A percentile compares a stretch with the other conserved stretches of the same genome.
These are phyloP conservation scores for Microplitis deprimator DNA, from an alignment of 2,888 invertebrate species.

Conservation along the genomic window DNA sequence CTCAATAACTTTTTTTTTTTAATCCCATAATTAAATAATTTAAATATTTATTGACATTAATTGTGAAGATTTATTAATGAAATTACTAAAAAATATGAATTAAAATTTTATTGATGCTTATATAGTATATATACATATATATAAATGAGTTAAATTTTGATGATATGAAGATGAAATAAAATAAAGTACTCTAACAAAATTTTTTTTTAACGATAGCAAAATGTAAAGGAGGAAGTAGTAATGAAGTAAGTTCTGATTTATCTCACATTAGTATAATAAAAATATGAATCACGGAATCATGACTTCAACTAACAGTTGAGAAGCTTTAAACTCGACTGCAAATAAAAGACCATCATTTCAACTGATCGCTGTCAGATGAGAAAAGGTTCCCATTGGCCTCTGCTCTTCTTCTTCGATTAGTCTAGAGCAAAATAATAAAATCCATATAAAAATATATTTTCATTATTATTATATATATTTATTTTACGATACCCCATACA, in stretches of 20 bases:
- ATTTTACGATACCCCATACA: too few species aligned
- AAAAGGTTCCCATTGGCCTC: conserved; percentile 51
- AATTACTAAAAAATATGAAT: too few species aligned
- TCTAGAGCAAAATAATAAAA: conserved; percentile 38
- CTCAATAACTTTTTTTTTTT: too few species aligned
- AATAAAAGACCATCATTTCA: conserved; percentile 48
- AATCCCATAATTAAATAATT: too few species aligned
- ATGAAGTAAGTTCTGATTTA: conserved; percentile 21
- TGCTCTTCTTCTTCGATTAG: conserved; percentile 50
- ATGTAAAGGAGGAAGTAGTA: conserved; percentile 6
- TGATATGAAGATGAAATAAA: background rate
- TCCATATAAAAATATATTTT: conserved; percentile 13
- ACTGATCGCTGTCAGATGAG: conserved; percentile 55
- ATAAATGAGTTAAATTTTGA: background rate
- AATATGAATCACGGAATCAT: conserved; percentile 53
- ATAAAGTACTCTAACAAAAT: background rate
- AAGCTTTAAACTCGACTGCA: conserved; percentile 49
- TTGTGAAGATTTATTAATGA: too few species aligned
- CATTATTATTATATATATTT: background rate
- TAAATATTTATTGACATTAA: too few species aligned
- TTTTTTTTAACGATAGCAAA: background rate
- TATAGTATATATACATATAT: background rate
- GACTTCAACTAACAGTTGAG: conserved; percentile 43
- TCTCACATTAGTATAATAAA: conserved; percentile 33
- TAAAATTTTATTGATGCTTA: too few species aligned